These are phyloP conservation scores for Motacilla alba DNA, from an alignment of 2,113 vertebrate genomes.

Conservation along the genomic window DNA sequence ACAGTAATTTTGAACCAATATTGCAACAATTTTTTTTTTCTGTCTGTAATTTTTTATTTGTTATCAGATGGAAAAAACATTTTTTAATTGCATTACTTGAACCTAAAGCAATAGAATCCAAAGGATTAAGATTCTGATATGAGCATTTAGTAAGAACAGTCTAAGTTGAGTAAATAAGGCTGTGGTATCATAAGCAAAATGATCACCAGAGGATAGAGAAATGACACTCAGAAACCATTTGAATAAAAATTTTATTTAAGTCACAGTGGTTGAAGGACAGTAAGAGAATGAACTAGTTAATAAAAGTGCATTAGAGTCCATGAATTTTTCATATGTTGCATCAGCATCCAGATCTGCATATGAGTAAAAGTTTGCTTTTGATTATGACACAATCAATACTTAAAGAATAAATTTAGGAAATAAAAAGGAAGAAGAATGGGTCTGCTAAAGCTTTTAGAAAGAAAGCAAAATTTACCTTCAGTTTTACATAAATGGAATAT, in stretches of 20 bases:
- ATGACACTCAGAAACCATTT: background rate
- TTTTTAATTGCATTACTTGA: background rate
- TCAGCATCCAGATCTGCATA: background rate
- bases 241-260: background rate
- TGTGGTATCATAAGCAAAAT: background rate
- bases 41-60: background rate
- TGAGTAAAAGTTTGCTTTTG: background rate
- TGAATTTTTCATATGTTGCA: background rate
- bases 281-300: background rate
- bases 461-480: background rate
- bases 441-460: background rate
- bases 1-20: background rate
- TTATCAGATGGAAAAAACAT: background rate
- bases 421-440: background rate
- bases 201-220: background rate
- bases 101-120: background rate
- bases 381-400: background rate
- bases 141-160: background rate
- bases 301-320: background rate
- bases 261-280: background rate
- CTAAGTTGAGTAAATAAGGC: background rate
- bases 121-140: background rate
- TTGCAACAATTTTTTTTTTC: background rate
- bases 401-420: background rate
- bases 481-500: background rate